These are phyloP conservation scores for Champsocephalus esox DNA, from an alignment of 2,797 vertebrate genomes.

Conservation along the genomic window DNA sequence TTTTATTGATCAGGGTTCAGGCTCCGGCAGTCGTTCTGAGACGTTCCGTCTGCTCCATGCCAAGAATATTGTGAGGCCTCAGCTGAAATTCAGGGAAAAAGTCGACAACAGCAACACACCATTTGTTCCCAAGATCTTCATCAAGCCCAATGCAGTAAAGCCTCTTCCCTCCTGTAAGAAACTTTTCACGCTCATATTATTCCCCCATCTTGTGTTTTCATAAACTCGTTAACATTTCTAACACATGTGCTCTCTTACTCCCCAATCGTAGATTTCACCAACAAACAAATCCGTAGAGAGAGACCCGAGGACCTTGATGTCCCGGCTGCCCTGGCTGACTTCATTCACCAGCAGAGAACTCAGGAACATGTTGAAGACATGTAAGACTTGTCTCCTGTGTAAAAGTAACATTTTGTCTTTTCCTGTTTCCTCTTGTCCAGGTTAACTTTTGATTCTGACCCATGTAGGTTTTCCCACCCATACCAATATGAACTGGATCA, in stretches of 20 bases:
- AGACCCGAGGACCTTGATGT: slow-evolving; percentile 94
- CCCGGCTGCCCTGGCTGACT: slow-evolving; percentile 93
- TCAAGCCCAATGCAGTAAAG: slow-evolving; percentile 94
- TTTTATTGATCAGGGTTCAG: slow-evolving; percentile 80
- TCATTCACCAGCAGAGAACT: slow-evolving; percentile 95
- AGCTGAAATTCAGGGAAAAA: slow-evolving; percentile 94
- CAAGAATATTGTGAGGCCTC: slow-evolving; percentile 93
- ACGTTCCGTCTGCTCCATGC: slow-evolving; percentile 94
- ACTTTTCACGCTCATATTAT: neutral
- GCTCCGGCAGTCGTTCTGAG: slow-evolving; percentile 83
- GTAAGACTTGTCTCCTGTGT: slow-evolving; percentile 77
- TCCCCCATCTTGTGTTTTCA: neutral
- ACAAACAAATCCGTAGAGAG: slow-evolving; percentile 87
- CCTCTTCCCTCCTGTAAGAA: slow-evolving; percentile 91
- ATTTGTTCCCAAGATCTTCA: slow-evolving; percentile 93
- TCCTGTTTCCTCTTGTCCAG: neutral
- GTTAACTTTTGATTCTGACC: slow-evolving; percentile 9
- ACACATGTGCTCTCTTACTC: neutral
- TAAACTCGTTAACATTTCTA: neutral
- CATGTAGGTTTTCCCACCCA: slow-evolving; percentile 93
- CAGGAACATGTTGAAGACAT: slow-evolving; percentile 93
- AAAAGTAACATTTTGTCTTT: neutral
- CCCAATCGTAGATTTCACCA: slow-evolving; percentile 84
- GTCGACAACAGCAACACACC: slow-evolving; percentile 97
- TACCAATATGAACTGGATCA: slow-evolving; percentile 95